Evolutionary conservation across 2,888 invertebrate species (phyloP).

Genomic region (Carpatolechia fugitivella): DNA sequence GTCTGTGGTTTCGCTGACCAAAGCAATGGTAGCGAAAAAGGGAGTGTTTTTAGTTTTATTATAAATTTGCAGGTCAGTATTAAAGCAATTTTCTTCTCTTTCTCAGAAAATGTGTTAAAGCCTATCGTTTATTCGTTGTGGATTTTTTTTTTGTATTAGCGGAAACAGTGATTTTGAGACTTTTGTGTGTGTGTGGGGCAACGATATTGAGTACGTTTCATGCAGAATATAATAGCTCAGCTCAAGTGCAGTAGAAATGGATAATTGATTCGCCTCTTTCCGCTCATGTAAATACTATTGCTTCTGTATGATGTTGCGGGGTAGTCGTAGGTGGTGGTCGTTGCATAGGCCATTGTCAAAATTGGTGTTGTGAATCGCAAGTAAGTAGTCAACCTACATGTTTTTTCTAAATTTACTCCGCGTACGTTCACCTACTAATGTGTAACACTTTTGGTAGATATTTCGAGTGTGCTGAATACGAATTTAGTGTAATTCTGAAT

Average conservation of each 20-base stretch:
- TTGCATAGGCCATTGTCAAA: conserved; percentile 15
- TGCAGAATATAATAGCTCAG: conserved; percentile 2
- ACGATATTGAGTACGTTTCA: conserved; percentile 8
- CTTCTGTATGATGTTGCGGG: neutral
- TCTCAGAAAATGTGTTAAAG: conserved; percentile 3
- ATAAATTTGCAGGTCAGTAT: conserved; percentile 28
- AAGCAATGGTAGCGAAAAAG: conserved; percentile 20
- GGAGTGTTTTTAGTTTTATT: conserved; percentile 21
- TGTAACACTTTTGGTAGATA: conserved; percentile 39
- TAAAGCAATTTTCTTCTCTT: conserved; percentile 18
- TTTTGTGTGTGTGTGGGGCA: conserved; percentile 7
- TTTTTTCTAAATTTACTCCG: conserved; percentile 46
- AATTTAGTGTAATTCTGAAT: conserved; percentile 33
- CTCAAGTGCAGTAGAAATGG: neutral
- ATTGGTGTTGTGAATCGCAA: conserved; percentile 17
- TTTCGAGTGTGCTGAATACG: conserved; percentile 38
- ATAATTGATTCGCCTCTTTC: conserved; percentile 8
- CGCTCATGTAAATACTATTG: neutral
- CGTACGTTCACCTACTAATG: conserved; percentile 45
- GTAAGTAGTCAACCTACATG: conserved; percentile 3
- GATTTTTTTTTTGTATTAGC: neutral
- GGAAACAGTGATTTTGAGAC: neutral
- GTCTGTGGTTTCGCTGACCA: neutral
- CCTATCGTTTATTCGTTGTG: no score
- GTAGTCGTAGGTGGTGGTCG: conserved; percentile 8